Percentiles rank a stretch among this genome's conserved stretches.
Conservation (phyloP, 2,113 vertebrate genomes). For the Dicerorhinus sumatrensis region DNA sequence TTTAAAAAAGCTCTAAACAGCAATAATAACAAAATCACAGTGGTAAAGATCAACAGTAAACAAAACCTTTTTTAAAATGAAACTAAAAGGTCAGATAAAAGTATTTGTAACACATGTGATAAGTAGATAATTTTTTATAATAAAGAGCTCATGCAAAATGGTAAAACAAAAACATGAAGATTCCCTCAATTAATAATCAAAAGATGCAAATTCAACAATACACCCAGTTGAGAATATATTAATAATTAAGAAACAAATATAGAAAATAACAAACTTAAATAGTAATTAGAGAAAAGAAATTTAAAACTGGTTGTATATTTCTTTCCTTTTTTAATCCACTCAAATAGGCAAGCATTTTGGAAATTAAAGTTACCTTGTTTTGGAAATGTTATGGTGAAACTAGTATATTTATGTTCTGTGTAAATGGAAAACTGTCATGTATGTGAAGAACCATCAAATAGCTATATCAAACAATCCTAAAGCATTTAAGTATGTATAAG, state of each 20-base stretch:
- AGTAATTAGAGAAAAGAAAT: background rate
- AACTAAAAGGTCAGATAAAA: background rate
- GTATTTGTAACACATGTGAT: background rate
- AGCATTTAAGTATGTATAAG: background rate
- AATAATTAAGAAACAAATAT: background rate
- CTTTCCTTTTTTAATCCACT: background rate
- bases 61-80: conserved; percentile 2
- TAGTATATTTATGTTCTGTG: background rate
- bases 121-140: background rate
- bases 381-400: background rate
- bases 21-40: background rate
- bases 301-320: background rate
- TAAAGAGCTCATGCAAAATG: conserved; percentile 17
- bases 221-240: background rate
- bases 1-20: background rate
- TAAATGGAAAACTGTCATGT: background rate
- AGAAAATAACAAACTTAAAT: background rate
- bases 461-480: background rate
- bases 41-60: background rate
- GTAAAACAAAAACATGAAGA: background rate
- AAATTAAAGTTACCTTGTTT: background rate
- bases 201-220: background rate
- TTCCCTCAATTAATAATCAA: background rate
- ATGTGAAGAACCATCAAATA: background rate
- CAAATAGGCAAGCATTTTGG: background rate